These are phyloP conservation scores for Pristis pectinata DNA, from an alignment of 2,797 vertebrate species.

Conservation along the genomic window DNA sequence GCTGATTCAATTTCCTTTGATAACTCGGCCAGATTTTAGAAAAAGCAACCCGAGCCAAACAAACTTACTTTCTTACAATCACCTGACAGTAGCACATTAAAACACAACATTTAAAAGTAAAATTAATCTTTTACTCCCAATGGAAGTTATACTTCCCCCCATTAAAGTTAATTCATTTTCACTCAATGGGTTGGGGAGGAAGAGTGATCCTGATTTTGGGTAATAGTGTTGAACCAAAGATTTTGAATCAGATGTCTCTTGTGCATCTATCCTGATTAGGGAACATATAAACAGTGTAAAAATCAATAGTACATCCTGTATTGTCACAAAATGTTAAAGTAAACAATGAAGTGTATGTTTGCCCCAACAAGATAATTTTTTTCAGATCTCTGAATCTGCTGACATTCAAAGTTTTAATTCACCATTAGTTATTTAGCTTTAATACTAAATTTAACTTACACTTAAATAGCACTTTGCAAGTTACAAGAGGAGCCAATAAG, in stretches of 20 bases:
- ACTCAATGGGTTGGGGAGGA: background rate
- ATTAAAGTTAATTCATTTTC: background rate
- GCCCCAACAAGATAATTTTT: background rate
- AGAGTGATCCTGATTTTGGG: background rate
- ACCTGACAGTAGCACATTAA: background rate
- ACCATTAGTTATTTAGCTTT: background rate
- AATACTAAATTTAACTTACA: background rate
- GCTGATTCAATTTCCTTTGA: background rate
- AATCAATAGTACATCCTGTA: background rate
- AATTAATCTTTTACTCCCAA: background rate
- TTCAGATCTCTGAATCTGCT: background rate
- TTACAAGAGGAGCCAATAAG: background rate
- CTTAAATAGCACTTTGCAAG: background rate
- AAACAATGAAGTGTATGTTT: background rate
- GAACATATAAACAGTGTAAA: background rate
- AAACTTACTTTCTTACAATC: background rate
- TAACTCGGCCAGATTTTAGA: background rate
- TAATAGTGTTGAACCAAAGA: background rate
- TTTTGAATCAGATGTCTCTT: background rate
- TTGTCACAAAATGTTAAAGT: background rate
- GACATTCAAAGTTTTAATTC: background rate
- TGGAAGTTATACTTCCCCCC: background rate
- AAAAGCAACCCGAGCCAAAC: background rate
- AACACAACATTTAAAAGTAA: background rate
- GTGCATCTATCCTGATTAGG: background rate